Conservation (phyloP, 2,113 vertebrate species). For the Apaloderma vittatum region DNA sequence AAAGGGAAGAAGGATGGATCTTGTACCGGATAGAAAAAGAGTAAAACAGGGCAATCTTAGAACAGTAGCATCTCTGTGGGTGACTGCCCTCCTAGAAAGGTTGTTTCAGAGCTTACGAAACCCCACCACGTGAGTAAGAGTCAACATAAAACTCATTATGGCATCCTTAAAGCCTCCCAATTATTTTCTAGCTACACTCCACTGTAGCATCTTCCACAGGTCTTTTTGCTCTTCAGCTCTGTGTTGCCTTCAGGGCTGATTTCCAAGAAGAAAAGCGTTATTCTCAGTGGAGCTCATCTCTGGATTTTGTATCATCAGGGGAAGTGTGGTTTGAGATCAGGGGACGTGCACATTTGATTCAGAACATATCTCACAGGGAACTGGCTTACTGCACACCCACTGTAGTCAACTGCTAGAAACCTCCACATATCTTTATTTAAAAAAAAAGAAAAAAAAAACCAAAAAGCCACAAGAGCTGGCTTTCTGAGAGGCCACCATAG, state of each 20-base stretch:
- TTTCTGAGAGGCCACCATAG: background rate
- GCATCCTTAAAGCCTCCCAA: background rate
- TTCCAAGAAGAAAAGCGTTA: background rate
- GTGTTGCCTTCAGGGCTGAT: background rate
- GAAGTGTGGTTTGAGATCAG: background rate
- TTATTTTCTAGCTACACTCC: background rate
- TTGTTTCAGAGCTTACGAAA: background rate
- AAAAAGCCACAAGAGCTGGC: background rate
- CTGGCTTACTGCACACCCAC: background rate
- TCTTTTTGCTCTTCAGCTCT: background rate
- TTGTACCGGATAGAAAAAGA: background rate
- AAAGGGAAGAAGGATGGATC: background rate
- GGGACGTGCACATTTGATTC: background rate
- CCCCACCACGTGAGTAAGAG: background rate
- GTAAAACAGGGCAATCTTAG: background rate
- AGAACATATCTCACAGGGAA: fast-evolving
- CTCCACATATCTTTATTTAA: background rate
- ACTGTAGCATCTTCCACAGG: background rate
- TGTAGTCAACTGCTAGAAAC: background rate
- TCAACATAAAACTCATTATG: background rate
- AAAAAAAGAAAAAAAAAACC: background rate
- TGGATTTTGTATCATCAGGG: background rate
- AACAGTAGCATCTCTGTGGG: background rate
- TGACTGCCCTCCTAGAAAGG: background rate
- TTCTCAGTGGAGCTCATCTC: background rate